phyloP scores from a whole-genome alignment of 2,888 invertebrate species.

The Scelioninae gen. 1 region DNA sequence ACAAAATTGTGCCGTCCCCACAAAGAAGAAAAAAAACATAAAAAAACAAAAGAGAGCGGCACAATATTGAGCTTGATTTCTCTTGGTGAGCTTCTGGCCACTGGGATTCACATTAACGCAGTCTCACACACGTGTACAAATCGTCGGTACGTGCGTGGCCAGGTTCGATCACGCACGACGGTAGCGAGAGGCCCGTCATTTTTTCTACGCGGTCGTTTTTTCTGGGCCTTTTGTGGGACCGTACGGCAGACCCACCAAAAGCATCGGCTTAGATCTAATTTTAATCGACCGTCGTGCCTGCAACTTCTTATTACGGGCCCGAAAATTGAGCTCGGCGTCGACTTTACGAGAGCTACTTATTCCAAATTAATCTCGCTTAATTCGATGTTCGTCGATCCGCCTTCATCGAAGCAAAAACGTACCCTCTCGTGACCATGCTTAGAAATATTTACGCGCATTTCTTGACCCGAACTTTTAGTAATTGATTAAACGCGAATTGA shows the following conservation, averaged over 20 bases:
- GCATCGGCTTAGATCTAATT: slow-evolving; percentile 81
- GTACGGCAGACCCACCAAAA: slow-evolving; percentile 72
- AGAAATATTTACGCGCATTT: slow-evolving; percentile 43
- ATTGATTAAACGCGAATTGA: slow-evolving; percentile 44
- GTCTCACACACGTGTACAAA: too few species aligned
- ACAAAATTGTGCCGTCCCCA: neutral
- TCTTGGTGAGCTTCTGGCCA: too few species aligned
- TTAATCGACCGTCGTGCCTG: slow-evolving; percentile 76
- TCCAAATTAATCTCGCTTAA: slow-evolving; percentile 63
- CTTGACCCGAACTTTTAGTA: slow-evolving; percentile 37
- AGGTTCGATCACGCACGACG: too few species aligned
- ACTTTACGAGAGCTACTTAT: slow-evolving; percentile 60
- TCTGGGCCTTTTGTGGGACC: slow-evolving; percentile 41
- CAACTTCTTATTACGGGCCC: slow-evolving; percentile 64
- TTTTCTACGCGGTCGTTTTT: slow-evolving; percentile 79
- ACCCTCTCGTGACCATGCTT: slow-evolving; percentile 1
- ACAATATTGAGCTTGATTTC: too few species aligned
- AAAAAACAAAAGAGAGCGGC: neutral
- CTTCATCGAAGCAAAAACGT: neutral
- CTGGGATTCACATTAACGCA: too few species aligned
- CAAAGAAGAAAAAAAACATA: neutral
- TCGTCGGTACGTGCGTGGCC: too few species aligned
- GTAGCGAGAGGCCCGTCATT: slow-evolving; percentile 82
- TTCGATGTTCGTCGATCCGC: slow-evolving; percentile 57
- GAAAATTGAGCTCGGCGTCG: slow-evolving; percentile 59